Conservation (phyloP, 2,797 vertebrate species). For the Carduelis carduelis region DNA sequence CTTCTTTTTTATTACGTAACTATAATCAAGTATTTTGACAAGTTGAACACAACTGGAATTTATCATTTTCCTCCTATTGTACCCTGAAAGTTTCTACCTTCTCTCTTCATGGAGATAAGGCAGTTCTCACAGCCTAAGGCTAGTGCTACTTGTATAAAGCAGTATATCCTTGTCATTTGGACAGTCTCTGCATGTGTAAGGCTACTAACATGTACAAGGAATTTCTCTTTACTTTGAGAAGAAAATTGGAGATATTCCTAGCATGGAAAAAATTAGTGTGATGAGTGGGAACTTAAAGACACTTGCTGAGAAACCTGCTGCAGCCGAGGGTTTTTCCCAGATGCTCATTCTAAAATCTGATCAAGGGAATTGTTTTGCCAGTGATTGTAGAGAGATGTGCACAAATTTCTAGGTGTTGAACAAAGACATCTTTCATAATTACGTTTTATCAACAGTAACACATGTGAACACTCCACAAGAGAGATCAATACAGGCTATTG, state of each 20-base stretch:
- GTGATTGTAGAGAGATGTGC: not conserved
- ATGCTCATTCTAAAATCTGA: not conserved
- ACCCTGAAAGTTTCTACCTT: not conserved
- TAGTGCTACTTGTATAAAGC: not conserved
- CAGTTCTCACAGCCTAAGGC: constrained; percentile 17
- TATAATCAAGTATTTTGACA: not conserved
- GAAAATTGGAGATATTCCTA: not conserved
- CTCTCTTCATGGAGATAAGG: constrained; percentile 4
- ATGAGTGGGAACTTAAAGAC: not conserved
- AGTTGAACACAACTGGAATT: constrained; percentile 1
- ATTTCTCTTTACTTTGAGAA: constrained; percentile 9
- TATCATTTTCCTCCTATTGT: not conserved
- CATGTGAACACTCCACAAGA: not conserved
- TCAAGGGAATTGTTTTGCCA: not conserved
- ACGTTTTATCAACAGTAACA: not conserved
- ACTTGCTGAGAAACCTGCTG: not conserved
- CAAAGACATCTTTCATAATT: not conserved
- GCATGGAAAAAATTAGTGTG: not conserved
- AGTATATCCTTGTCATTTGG: not conserved
- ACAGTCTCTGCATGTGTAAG: not conserved
- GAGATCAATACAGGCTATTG: too few relatives aligned
- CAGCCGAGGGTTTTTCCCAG: not conserved
- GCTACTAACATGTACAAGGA: not conserved
- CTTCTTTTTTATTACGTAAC: constrained; percentile 3
- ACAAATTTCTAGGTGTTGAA: not conserved